These are phyloP conservation scores for Brachystomella parvula DNA, from an alignment of 1,140 invertebrate genomes.

Conservation along the genomic window DNA sequence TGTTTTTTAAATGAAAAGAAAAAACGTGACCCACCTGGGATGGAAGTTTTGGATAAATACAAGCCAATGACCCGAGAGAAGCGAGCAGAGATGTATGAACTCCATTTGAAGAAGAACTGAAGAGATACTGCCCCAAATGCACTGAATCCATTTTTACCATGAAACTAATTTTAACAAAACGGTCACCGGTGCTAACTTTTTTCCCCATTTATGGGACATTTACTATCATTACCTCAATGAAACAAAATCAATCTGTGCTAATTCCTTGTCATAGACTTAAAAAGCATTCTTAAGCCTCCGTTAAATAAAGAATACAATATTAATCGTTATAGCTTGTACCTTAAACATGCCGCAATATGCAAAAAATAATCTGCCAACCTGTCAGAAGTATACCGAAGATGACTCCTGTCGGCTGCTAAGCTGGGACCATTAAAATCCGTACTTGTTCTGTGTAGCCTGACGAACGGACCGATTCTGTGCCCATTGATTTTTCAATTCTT, in stretches of 20 bases:
- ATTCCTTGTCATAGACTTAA: no score
- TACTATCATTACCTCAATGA: no score
- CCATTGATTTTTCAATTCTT: conserved; percentile 90
- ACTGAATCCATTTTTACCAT: no score
- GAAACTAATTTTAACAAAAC: no score
- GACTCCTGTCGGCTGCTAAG: not conserved
- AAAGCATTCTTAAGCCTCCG: no score
- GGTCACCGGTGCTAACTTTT: no score
- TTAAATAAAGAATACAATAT: not conserved
- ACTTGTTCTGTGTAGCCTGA: conserved; percentile 77
- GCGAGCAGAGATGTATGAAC: conserved; percentile 21
- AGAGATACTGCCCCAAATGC: not conserved
- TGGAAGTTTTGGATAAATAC: conserved; percentile 35
- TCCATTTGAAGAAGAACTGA: not conserved
- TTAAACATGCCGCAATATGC: no score
- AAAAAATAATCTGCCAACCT: not conserved
- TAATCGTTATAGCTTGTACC: not conserved
- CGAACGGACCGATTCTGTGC: conserved; percentile 72
- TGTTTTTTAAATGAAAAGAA: conserved; percentile 23
- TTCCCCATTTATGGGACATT: no score
- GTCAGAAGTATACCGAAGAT: not conserved
- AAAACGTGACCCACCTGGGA: conserved; percentile 33
- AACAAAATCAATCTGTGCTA: not conserved
- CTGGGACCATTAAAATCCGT: conserved; percentile 61
- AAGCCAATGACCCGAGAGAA: conserved; percentile 29